Conservation (phyloP, 2,888 invertebrate species). For the Morinoia aosen region DNA sequence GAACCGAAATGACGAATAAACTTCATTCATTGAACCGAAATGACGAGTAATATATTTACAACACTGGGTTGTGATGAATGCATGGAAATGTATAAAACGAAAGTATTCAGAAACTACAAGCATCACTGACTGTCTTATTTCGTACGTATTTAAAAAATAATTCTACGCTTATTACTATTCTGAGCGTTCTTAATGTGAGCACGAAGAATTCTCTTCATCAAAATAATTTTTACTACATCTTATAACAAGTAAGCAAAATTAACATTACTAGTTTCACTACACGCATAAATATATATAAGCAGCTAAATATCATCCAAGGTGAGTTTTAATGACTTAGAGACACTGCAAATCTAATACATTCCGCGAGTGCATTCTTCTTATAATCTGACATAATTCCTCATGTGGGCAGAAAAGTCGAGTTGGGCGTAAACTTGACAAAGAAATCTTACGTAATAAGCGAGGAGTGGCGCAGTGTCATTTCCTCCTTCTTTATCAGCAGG, state of each 20-base stretch:
- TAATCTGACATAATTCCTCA: background rate
- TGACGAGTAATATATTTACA: too few species aligned
- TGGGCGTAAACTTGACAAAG: background rate
- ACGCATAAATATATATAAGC: background rate
- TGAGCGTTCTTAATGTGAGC: too few species aligned
- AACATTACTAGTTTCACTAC: background rate
- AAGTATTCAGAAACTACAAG: too few species aligned
- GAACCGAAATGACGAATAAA: too few species aligned
- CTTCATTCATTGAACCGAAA: too few species aligned
- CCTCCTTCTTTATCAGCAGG: conserved; percentile 8
- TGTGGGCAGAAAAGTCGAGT: background rate
- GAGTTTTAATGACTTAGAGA: background rate
- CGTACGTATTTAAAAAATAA: too few species aligned
- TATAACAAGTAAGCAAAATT: background rate
- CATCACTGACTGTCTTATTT: too few species aligned
- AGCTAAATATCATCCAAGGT: background rate
- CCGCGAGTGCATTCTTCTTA: background rate
- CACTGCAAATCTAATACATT: background rate
- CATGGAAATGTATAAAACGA: too few species aligned
- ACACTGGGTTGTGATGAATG: too few species aligned
- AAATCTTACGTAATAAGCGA: conserved; percentile 31
- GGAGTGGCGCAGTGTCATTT: conserved; percentile 38
- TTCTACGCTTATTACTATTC: too few species aligned
- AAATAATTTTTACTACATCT: background rate
- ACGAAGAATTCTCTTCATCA: background rate